Conservation (phyloP, 2,113 vertebrate genomes). For the Antigone vipio region DNA sequence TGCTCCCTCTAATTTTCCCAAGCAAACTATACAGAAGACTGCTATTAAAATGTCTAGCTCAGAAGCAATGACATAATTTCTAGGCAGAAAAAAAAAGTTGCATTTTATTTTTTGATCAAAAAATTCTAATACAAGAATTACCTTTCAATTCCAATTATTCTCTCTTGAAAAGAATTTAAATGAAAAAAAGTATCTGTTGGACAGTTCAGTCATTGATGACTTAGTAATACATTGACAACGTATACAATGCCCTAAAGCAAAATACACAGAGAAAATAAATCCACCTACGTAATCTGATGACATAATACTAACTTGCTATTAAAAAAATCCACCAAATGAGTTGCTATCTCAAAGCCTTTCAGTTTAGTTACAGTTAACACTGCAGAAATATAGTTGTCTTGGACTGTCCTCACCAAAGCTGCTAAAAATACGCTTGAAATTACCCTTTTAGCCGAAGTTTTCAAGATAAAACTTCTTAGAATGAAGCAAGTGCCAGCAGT, state of each 20-base stretch:
- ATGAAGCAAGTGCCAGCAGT: not conserved
- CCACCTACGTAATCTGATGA: not conserved
- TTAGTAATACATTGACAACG: not conserved
- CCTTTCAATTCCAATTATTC: not conserved
- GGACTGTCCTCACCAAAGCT: not conserved
- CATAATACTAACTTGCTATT: not conserved
- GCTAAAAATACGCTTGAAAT: not conserved
- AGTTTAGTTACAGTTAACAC: not conserved
- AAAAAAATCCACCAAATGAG: not conserved
- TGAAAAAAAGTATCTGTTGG: not conserved
- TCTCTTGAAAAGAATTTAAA: not conserved
- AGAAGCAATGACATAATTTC: not conserved
- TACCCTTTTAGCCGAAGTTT: not conserved
- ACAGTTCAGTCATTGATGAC: not conserved
- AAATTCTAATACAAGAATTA: not conserved
- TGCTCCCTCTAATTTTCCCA: not conserved
- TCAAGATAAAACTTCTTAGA: not conserved
- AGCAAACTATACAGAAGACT: not conserved
- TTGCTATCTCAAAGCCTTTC: not conserved
- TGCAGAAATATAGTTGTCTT: not conserved
- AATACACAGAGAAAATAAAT: not conserved
- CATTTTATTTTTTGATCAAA: not conserved
- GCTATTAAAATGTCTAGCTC: not conserved
- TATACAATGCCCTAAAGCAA: not conserved
- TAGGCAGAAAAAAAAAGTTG: not conserved